Base-by-base conservation (phyloP, 1,140 invertebrate genomes). In the Drosophila truncata region DNA sequence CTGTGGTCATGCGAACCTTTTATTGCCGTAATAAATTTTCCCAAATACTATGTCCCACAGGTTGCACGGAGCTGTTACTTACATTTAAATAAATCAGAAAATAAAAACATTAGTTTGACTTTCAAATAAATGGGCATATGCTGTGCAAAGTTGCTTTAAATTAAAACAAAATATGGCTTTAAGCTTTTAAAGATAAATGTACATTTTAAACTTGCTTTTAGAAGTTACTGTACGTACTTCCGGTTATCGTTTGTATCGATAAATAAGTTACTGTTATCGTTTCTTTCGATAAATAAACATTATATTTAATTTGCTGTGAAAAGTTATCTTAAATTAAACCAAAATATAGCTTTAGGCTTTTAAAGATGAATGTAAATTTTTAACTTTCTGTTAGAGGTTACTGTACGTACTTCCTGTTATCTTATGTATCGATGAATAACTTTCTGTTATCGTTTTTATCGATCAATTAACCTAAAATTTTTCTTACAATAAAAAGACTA, bases 21-120 rank as follows among this genome's bases (percentile, higher is more conserved):
- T 31, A 67, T n/a, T 27, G 47, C 27, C 29, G 31, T 37, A 18
- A 70, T 70, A 70, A 70, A 70, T 70, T 54, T 65, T 27, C 23
- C 1, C 37, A 64, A 52, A 50, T 27, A 35, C 63, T 29, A 39
- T 2, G 11, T 16, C 44, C 25, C 18, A 44, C 63, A 70, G 62
- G 61, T 66, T 39, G 65, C 23, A 23, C 6, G 10, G 9, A 18
- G 18, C 18, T 18, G 37, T 61, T 62, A 61, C 57, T 64, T 41
- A 10, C 13, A 58, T 59, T 41, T 18, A 64, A 62, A 64, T 64
- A 62, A 62, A 62, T 62, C 57, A 41, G 27, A 3, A 25, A 33
- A 31, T 11, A 7, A 61, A 60, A 20, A 8, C 25, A 42, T 64
- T 42, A 42, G 57, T 18, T 39, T 29, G 8, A 27, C 29, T 23